Evolutionary conservation across 2,797 vertebrate species (phyloP).

Genomic region (Enteromius mattozi): DNA sequence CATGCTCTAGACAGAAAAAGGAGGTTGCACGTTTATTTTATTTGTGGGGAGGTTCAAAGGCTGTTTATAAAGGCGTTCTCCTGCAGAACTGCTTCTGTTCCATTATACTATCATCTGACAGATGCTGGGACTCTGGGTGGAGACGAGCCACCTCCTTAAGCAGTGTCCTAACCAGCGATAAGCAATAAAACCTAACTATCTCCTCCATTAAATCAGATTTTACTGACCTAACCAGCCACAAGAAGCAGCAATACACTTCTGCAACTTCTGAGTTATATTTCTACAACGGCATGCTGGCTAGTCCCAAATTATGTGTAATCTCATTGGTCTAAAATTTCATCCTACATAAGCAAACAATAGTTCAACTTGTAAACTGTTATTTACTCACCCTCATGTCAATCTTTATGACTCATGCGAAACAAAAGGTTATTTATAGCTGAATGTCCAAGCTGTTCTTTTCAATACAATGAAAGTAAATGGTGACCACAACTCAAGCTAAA

Average conservation of each 20-base stretch:
- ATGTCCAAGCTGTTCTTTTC: background rate
- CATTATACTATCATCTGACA: conserved; percentile 61
- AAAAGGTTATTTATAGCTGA: background rate
- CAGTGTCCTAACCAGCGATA: background rate
- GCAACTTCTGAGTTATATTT: background rate
- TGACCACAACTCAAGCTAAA: background rate
- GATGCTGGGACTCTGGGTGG: conserved; percentile 46
- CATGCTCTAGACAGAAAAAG: conserved; percentile 56
- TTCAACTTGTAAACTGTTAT: background rate
- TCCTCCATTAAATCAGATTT: background rate
- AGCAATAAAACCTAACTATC: background rate
- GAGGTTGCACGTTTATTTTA: conserved; percentile 60
- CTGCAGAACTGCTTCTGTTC: conserved; percentile 58
- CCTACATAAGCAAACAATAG: background rate
- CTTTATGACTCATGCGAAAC: background rate
- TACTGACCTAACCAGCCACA: background rate
- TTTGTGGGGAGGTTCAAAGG: conserved; percentile 65
- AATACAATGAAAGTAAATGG: background rate
- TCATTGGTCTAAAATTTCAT: background rate
- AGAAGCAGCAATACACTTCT: background rate
- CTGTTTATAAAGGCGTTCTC: conserved; percentile 64
- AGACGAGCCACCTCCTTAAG: conserved; percentile 47
- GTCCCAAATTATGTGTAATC: background rate
- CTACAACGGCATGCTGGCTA: background rate
- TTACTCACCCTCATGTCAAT: background rate